phyloP scores from a whole-genome alignment of 1,140 invertebrate genomes.

The Pararge aegeria region DNA sequence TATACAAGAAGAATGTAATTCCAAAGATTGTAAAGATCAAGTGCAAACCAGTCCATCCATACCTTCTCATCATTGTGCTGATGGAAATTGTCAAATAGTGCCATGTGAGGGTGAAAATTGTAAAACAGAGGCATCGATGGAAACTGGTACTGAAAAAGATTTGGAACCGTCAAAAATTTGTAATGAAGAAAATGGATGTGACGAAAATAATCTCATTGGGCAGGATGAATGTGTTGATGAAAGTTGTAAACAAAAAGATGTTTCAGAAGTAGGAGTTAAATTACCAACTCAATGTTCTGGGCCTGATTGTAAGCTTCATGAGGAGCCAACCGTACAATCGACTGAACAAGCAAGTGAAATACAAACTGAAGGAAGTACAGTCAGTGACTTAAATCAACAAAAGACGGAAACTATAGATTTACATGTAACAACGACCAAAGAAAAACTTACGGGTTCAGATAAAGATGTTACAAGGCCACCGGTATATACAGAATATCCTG shows the following conservation, averaged over 20 bases:
- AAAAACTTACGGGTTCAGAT: not conserved
- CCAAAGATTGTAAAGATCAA: conserved; percentile 30
- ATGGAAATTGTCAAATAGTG: conserved; percentile 32
- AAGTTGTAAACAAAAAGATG: conserved; percentile 52
- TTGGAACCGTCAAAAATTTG: conserved; percentile 20
- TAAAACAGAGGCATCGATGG: conserved; percentile 21
- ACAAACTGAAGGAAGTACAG: not conserved
- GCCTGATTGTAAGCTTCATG: conserved; percentile 30
- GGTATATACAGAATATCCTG: not conserved
- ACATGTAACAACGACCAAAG: not conserved
- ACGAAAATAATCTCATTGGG: conserved; percentile 24
- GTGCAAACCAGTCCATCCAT: conserved; percentile 1
- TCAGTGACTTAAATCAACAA: not conserved
- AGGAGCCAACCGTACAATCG: conserved; percentile 3
- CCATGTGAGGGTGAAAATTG: conserved; percentile 48
- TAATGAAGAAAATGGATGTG: conserved; percentile 33
- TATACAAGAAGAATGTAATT: conserved; percentile 25
- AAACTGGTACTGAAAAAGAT: conserved; percentile 26
- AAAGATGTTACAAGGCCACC: not conserved
- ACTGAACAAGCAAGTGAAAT: conserved; percentile 4
- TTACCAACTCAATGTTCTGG: conserved; percentile 36
- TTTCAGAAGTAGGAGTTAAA: conserved; percentile 32
- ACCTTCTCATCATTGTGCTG: conserved; percentile 26
- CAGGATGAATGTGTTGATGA: conserved; percentile 48
- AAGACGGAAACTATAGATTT: not conserved